Evolutionary conservation across 2,888 invertebrate genomes (phyloP).

Genomic region (Cephonodes hylas): DNA sequence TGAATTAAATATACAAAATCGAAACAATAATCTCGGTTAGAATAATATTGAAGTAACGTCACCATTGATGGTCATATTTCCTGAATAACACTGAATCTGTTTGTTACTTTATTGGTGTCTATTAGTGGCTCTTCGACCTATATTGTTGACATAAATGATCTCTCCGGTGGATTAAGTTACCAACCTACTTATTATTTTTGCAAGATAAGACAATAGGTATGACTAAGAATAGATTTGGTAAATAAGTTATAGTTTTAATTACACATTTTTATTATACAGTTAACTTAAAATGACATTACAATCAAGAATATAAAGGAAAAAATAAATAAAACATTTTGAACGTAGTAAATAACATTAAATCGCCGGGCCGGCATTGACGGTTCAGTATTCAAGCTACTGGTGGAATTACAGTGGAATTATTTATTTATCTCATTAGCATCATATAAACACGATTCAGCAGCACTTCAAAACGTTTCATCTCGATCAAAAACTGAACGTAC

Average conservation of each 20-base stretch:
- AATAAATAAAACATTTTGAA: background rate
- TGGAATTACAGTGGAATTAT: background rate
- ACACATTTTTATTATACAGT: too few relatives aligned
- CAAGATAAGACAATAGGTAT: too few relatives aligned
- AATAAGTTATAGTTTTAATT: too few relatives aligned
- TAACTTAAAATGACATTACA: too few relatives aligned
- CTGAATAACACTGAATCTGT: background rate
- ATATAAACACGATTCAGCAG: background rate
- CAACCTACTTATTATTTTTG: too few relatives aligned
- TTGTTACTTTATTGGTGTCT: background rate
- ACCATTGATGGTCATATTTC: background rate
- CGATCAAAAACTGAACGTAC: conserved; percentile 36
- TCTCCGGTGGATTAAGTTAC: too few relatives aligned
- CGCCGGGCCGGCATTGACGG: background rate
- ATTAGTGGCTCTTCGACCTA: background rate
- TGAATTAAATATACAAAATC: background rate
- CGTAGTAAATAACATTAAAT: background rate
- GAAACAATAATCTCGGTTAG: background rate
- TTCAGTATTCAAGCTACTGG: background rate
- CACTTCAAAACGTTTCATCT: conserved; percentile 2
- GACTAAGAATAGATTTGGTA: too few relatives aligned
- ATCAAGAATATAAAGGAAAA: background rate
- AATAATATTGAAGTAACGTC: background rate
- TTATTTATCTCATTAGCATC: background rate
- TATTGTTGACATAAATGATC: too few relatives aligned